Evolutionary conservation across 2,797 vertebrate species (phyloP), one percentile per base, ranked within the genome.

Genomic region (Rhinophrynus dorsalis): DNA sequence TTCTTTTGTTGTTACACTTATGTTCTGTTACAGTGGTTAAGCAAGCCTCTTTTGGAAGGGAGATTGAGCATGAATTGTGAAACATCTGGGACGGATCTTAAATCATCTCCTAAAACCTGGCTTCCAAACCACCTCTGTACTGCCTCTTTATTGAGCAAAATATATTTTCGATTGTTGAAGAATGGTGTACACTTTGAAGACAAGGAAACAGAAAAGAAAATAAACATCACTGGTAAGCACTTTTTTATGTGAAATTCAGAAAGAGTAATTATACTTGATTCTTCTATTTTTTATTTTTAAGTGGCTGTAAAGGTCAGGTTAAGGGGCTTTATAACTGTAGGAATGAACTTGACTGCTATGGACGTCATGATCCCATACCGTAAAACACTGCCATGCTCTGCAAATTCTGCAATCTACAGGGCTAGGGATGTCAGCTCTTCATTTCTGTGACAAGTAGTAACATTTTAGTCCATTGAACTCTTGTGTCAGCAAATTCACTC

Each of bases 91-190:
- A 76, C 83, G 55, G 85, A 89, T 30, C 80, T 76, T 86, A 92
- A 83, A 79, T 79, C 85, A 24, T 84, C 76, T 57, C 63, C 76
- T 44, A 83, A 80, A 64, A 68, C 79, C 75, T 89, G 75, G 67
- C 87, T 97, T 68, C 96, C 96, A 8, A 90, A 88, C 44, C 94
- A 98, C 83, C 85, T 98, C 11, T 94, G 92, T 80, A 76, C 86
- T 40, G 91, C 92, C 61, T 92, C 94, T 15, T 77, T 98, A 52
- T 72, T 98, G 69, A 94, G 91, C 52, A 93, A 83, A 78, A 87
- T 94, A 72, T 78, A 89, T 24, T 79, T 83, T 21, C 78, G 79
- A 56, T 76, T 87, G 5, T 51, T 85, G 74, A 80, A 77, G 73
- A 82, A 63, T 20, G 48, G 62, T 76, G 65, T 63, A 30, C 75